Conservation (phyloP, 92 coral and sea anemone species). For the Epizoanthus fatuus region DNA sequence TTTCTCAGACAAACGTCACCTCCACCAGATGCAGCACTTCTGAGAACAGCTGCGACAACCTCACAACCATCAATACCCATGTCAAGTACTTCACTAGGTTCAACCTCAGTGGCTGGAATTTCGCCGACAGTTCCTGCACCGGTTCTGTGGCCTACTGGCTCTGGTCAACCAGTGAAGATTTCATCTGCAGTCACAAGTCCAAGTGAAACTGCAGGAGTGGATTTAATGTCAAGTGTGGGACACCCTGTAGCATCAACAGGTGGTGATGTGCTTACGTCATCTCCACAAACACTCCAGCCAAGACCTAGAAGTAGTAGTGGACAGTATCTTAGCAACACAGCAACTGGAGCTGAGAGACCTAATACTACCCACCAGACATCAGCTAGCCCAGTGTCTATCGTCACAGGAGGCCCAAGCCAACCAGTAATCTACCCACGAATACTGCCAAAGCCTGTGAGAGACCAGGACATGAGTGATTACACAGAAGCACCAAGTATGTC, state of each 20-base stretch:
- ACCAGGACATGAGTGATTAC: neutral
- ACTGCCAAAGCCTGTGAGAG: slow-evolving; percentile 23
- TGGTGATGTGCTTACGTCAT: too few species aligned
- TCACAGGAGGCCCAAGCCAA: slow-evolving; percentile 1
- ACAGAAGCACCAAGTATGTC: slow-evolving; percentile 23
- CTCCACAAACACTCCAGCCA: too few species aligned
- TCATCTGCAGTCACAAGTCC: slow-evolving; percentile 3
- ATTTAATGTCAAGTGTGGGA: neutral
- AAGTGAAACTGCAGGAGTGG: neutral
- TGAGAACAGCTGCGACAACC: neutral
- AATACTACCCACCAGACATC: neutral
- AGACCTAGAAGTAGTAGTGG: too few species aligned
- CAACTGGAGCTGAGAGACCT: neutral
- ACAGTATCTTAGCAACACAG: neutral
- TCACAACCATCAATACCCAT: neutral
- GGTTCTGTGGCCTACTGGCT: neutral
- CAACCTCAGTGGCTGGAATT: too few species aligned
- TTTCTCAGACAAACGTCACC: neutral
- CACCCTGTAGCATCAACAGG: too few species aligned
- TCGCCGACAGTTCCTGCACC: neutral
- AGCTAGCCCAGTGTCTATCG: neutral
- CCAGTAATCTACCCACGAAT: slow-evolving; percentile 28
- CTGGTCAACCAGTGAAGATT: neutral
- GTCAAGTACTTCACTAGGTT: neutral
- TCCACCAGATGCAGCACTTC: slow-evolving; percentile 1